phyloP scores from a whole-genome alignment of 2,888 invertebrate genomes.

The Lasioglossum vierecki region DNA sequence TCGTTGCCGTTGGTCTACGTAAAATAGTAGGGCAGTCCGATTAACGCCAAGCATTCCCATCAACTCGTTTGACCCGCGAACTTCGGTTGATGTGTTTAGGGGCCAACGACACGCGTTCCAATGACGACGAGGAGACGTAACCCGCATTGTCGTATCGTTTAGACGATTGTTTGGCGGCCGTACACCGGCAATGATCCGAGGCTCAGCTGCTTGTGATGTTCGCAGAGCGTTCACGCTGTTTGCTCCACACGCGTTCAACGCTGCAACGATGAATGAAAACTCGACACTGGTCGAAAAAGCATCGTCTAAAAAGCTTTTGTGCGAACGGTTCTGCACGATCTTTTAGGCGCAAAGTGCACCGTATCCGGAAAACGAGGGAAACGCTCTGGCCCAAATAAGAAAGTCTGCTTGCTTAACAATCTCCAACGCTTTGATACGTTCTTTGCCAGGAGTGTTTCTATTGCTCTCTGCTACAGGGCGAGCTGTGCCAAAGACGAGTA shows the following conservation, averaged over 20 bases:
- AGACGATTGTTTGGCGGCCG: slow-evolving; percentile 62
- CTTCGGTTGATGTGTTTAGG: slow-evolving; percentile 58
- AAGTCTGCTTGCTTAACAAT: slow-evolving; percentile 2
- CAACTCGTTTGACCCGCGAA: slow-evolving; percentile 66
- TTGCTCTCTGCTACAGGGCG: neutral
- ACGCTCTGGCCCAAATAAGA: neutral
- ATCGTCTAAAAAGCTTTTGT: slow-evolving; percentile 24
- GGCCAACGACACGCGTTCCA: slow-evolving; percentile 68
- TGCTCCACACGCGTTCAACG: slow-evolving; percentile 40
- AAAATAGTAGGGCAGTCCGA: slow-evolving; percentile 42
- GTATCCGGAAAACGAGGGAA: slow-evolving; percentile 6
- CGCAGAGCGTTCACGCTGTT: slow-evolving; percentile 34
- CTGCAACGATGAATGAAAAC: slow-evolving; percentile 52
- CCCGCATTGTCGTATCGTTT: slow-evolving; percentile 70
- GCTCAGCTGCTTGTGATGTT: slow-evolving; percentile 36
- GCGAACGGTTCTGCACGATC: neutral
- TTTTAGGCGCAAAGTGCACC: neutral
- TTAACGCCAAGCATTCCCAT: slow-evolving; percentile 58
- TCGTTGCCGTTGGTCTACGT: slow-evolving; percentile 35
- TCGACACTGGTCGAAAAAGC: slow-evolving; percentile 40
- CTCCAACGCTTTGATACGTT: neutral
- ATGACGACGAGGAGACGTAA: slow-evolving; percentile 21
- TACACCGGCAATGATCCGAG: slow-evolving; percentile 34
- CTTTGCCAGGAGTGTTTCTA: neutral
- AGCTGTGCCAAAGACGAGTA: neutral